These are phyloP conservation scores for Salvelinus namaycush DNA, from an alignment of 2,113 vertebrate genomes.

Conservation along the genomic window DNA sequence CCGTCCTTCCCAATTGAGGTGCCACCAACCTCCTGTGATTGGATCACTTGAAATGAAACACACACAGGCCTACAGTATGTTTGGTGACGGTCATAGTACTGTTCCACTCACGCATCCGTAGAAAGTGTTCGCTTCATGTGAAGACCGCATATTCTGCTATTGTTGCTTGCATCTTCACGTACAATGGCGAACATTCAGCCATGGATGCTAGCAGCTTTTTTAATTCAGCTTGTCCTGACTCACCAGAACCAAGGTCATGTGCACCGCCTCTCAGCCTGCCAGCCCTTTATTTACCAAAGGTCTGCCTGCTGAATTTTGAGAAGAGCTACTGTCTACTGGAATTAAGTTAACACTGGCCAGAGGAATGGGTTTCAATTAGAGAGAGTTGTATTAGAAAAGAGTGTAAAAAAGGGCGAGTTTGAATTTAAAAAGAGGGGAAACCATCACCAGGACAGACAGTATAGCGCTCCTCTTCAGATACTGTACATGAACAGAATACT, in stretches of 20 bases:
- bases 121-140: not conserved
- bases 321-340: conserved; percentile 74
- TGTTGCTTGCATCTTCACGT: not conserved
- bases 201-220: conserved; percentile 50
- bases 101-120: not conserved
- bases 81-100: not conserved
- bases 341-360: conserved; percentile 72
- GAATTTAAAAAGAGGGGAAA: no score
- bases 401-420: no score
- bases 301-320: conserved; percentile 80
- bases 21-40: not conserved
- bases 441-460: conserved; percentile 24
- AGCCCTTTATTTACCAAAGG: conserved; percentile 79
- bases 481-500: not conserved
- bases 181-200: not conserved
- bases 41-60: not conserved
- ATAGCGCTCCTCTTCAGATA: not conserved
- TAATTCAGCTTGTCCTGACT: conserved; percentile 21
- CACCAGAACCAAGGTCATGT: not conserved
- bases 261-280: conserved; percentile 52
- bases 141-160: not conserved
- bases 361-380: conserved; percentile 63
- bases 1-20: no score
- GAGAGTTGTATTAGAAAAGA: not conserved
- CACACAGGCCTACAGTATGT: not conserved